A percentile compares a stretch with the other conserved stretches of the same genome.
Evolutionary conservation across 2,888 invertebrate species (phyloP).

Genomic region (Teinopalpus imperialis): DNA sequence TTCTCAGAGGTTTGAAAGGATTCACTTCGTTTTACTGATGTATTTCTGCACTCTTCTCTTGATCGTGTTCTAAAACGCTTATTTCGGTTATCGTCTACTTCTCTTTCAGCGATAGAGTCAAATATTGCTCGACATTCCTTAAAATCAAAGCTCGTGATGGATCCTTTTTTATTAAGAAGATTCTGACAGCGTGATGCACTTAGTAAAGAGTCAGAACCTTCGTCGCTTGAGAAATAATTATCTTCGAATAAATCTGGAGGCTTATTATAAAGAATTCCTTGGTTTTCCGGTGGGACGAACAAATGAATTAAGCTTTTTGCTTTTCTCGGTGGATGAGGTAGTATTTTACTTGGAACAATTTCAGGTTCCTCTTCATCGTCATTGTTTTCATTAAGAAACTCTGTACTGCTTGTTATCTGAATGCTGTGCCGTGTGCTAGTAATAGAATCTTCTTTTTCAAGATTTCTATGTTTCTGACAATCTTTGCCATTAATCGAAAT

Average conservation of each 20-base stretch:
- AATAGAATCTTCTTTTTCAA: conserved; percentile 77
- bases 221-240: conserved; percentile 80
- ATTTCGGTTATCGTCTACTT: conserved; percentile 54
- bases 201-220: conserved; percentile 86
- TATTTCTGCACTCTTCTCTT: conserved; percentile 58
- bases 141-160: conserved; percentile 65
- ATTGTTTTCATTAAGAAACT: conserved; percentile 73
- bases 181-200: conserved; percentile 82
- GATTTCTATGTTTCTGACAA: conserved; percentile 56
- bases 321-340: conserved; percentile 91
- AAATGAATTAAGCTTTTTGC: conserved; percentile 87
- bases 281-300: conserved; percentile 83
- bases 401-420: conserved; percentile 67
- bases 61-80: conserved; percentile 65
- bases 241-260: conserved; percentile 81
- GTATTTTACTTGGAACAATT: conserved; percentile 88
- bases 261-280: conserved; percentile 79
- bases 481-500: conserved; percentile 57
- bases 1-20: conserved; percentile 75
- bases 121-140: conserved; percentile 81
- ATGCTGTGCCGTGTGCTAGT: conserved; percentile 79
- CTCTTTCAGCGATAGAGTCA: conserved; percentile 79
- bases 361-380: conserved; percentile 83
- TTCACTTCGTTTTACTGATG: conserved; percentile 70
- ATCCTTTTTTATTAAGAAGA: conserved; percentile 59